Evolutionary conservation across 2,797 vertebrate species (phyloP), one percentile per base, ranked within the genome.

Genomic region (Myotis myotis): DNA sequence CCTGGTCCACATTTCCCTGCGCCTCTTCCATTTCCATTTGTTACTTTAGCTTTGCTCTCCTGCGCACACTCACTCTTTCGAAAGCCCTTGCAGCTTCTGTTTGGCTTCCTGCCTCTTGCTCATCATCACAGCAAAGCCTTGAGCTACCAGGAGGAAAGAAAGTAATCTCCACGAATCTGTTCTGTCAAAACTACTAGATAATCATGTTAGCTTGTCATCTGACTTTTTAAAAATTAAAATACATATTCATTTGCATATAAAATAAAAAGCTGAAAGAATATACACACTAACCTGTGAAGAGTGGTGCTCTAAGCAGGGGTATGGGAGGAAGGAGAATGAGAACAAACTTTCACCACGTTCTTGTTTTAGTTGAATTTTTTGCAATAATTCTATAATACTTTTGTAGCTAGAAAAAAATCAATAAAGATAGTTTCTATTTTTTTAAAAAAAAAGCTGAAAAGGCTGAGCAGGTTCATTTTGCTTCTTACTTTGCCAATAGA

Each of bases 401-500:
- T 80, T 68, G 10, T 68, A 70, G 6, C 74, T 85, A 95, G 51
- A 95, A 89, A 28, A 82, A 91, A 82, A 93, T 95, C 89, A 91
- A 51, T 62, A 66, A 87, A 66, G 22, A 64, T 53, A 86, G 41
- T 81, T 88, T 47, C 85, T 83, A 15, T 57, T 82, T 30, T 7
- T 53, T 33, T 70, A 51, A 20, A 51, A 20, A 75, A 44, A 91
- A 91, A 57, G 28, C 60, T 62, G 60, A 62, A 84, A 75, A 20
- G 30, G 17, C 66, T 84, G 62, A 91, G 10, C 25, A 68, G 70
- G 30, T 81, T 94, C 55, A 80, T 64, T 89, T 85, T 84, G n/a
- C 49, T 87, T 30, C 76, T 55, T 55, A 53, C 47, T 95, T 79
- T 64, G 33, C 36, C 12, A 28, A 76, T 28, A 8, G 41, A 93